Base-by-base conservation (phyloP, 2,888 invertebrate genomes). In the Pristionchus entomophagus region DNA sequence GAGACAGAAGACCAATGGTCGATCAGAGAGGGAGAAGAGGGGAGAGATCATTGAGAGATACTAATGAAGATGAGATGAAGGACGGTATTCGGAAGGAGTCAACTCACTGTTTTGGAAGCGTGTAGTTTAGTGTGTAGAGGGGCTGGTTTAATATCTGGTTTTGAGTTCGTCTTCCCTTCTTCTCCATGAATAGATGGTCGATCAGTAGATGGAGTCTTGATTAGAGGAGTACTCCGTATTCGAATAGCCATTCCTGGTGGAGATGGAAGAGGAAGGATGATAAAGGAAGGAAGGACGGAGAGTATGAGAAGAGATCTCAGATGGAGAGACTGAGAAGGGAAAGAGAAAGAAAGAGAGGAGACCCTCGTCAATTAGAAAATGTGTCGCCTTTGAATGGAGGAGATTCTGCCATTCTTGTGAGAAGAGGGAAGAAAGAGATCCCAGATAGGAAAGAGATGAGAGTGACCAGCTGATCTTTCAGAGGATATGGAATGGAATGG, bases 181-280 rank as follows among this genome's bases (percentile, higher is more conserved):
- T 81, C 82, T 26, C 29, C 59, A 59, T 82, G 59, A 5, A 82
- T 29, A 12, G 82, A 12, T 12, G 82, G 82, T 26, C 82, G 56
- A 59, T 82, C 82, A 14, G 59, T 82, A 1, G 82, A 82, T 1
- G 82, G 82, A 38, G 82, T 82, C 82, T 59, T 56, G 56, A 82
- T 82, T 59, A 82, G 22, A 38, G 82, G 82, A 26, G 82, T 82
- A 19, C 29, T 41, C 29, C 59, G 56, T 5, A 82, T 56, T 22
- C 82, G 82, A 51, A 80, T 51, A 19, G 78, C 78, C 78, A 51
- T 49, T 38, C 77, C 49, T 51, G 78, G 19, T 45, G 78, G 10
- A 26, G 41, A 14, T 49, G 19, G 14, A n/a, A 26, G 59, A 26
- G 22, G 59, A 17, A 12, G n/a, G n/a, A 26, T 49, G 77, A 77